Evolutionary conservation across 2,113 vertebrate species (phyloP), one percentile per base, ranked within the genome.

Genomic region (Polypterus bichir): DNA sequence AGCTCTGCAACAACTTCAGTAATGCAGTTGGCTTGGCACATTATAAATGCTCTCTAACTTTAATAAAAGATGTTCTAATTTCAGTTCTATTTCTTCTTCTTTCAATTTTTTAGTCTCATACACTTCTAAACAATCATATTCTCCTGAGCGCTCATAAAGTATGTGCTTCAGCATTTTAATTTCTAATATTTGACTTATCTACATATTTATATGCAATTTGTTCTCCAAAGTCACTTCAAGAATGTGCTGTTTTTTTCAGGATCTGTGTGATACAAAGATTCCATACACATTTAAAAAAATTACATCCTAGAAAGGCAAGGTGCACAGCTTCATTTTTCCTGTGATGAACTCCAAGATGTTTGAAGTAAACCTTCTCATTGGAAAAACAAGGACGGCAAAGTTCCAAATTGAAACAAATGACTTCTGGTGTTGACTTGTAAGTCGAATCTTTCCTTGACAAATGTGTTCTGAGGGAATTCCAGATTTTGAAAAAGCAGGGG

Each of bases 401-500:
- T 65, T 59, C 55, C 48, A 45, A 66, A 9, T 6, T 66, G 10
- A 66, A 66, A 47, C 3, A 62, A 11, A 59, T 8, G 9, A 59
- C 48, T 47, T 66, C 60, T 62, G 9, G n/a, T 57, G 60, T 9
- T 62, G 60, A 48, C n/a, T 62, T 11, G 8, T 59, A 27, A 48
- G 48, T 48, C 63, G 56, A 11, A 59, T 63, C 56, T 47, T 63
- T 48, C 44, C 61, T 66, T 44, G 49, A 59, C 49, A 63, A 46
- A 59, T 66, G 61, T 59, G 65, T 53, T 46, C 49, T 59, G 54
- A 66, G 57, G 46, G 49, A 3, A 63, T 46, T 63, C 47, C 46
- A 69, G 3, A 59, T 63, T 69, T 69, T 66, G 48, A 66, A 69
- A 10, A 64, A 63, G 49, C 64, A 60, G 27, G 49, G 62, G 52